Evolutionary conservation across 2,888 invertebrate genomes (phyloP).

Genomic region (Nephrotoma guestfalica): DNA sequence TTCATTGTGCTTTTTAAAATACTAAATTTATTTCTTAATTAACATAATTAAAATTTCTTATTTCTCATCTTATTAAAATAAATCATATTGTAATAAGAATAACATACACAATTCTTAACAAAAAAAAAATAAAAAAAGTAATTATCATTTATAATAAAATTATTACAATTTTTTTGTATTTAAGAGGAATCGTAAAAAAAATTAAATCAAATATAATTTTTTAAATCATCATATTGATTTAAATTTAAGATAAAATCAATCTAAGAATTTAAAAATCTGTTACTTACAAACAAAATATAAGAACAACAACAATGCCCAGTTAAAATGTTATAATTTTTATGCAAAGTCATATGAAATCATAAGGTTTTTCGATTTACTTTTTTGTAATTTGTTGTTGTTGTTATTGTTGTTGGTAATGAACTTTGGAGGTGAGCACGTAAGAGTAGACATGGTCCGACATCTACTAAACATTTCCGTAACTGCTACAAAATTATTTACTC

Average conservation of each 20-base stretch:
- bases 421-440: neutral
- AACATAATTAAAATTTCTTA: neutral
- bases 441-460: no score
- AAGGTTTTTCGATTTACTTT: neutral
- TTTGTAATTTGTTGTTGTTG: neutral
- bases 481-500: no score
- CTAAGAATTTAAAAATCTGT: neutral
- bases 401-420: neutral
- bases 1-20: neutral
- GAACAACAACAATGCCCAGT: neutral
- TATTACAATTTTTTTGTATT: neutral
- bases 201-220: neutral
- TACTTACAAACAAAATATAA: neutral
- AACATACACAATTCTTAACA: neutral
- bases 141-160: neutral
- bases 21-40: neutral
- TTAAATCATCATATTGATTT: conserved; percentile 3
- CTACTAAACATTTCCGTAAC: no score
- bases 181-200: neutral
- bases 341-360: neutral
- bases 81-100: neutral
- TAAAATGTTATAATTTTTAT: neutral
- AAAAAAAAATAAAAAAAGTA: neutral
- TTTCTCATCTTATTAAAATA: neutral
- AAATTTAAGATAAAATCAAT: conserved; percentile 3